Evolutionary conservation across 2,797 vertebrate species (phyloP), one percentile per base, ranked within the genome.

Genomic region (Erpetoichthys calabaricus): DNA sequence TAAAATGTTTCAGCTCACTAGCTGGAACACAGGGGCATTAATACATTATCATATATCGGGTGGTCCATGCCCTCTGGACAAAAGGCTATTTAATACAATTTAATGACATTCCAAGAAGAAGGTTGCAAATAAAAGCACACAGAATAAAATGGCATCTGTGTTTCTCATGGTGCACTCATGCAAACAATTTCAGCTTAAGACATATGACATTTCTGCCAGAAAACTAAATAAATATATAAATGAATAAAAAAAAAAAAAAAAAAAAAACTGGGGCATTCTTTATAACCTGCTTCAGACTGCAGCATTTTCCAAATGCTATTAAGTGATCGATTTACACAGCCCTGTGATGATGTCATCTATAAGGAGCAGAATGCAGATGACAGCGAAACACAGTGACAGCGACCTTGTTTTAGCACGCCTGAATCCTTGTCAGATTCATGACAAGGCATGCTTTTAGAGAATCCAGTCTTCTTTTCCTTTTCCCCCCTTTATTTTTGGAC

Each of bases 31-130:
- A 82, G 86, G 86, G 92, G 89, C 89, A 91, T 91, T 94, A 91
- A 92, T 91, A 88, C 88, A 92, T 97, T 96, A 95, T 97, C 92
- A 91, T 94, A 94, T 91, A 91, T 91, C 86, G 91, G 92, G 92
- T 93, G 93, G 92, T 94, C 91, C 87, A 83, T 92, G 89, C 91
- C 91, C 91, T 86, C 86, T 90, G 91, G 91, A 96, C 95, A 97
- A 97, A 97, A 93, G 94, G 89, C 91, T 93, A 90, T 95, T 97
- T 94, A 95, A 94, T 94, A 91, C 91, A 92, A 94, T 97, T 96
- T 95, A 94, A 97, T 96, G 92, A 93, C 92, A 94, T 92, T 96
- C 91, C 81, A 79, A 87, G 91, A 87, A 91, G 84, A 81, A 80
- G 82, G 81, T 80, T 78, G 80, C 76, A 81, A 85, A 86, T 83